Base-by-base conservation (phyloP, 2,888 invertebrate species). In the Gymnoscelis rufifasciata region DNA sequence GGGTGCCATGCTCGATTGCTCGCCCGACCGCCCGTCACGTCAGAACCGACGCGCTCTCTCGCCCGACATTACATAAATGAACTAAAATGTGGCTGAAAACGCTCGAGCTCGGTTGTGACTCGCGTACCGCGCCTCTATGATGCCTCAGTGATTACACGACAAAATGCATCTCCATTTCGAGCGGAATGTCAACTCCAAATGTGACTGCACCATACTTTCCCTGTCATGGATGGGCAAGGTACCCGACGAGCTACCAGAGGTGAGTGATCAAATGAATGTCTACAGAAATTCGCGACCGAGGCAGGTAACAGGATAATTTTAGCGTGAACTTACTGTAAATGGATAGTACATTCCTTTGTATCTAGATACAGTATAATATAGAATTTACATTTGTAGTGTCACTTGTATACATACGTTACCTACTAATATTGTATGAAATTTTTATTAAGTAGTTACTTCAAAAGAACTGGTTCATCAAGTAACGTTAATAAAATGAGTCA, bases 141-240 rank as follows among this genome's bases (percentile, higher is more conserved):
- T 66, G 66, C 56, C 66, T 67, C 70, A 60, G 56, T 68, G 66
- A 57, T 53, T 56, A 57, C 52, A 55, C 54, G 52, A 53, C 51
- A 83, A 78, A 78, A 98, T 98, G 98, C 97, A 97, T 93, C 92
- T 98, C 74, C 96, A 97, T 90, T 97, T 97, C 83, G 98, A 98
- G 83, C 94, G 95, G 74, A 96, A 95, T 79, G 92, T 93, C 65
- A 97, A 95, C 80, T 96, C 97, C 64, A 95, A 95, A 89, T 97
- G 97, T 89, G 98, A 98, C 89, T 97, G 97, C 88, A 94, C 95
- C 66, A 95, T 98, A 74, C 90, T 97, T 69, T 96, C 97, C 65
- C 90, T 98, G 75, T 97, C 97, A 68, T 98, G 98, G 98, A 98
- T 98, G 98, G 97, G 97, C 59, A 97, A 97, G 89, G 97, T 97